Base-by-base conservation (phyloP, 2,113 vertebrate genomes). In the Montifringilla adamsi region DNA sequence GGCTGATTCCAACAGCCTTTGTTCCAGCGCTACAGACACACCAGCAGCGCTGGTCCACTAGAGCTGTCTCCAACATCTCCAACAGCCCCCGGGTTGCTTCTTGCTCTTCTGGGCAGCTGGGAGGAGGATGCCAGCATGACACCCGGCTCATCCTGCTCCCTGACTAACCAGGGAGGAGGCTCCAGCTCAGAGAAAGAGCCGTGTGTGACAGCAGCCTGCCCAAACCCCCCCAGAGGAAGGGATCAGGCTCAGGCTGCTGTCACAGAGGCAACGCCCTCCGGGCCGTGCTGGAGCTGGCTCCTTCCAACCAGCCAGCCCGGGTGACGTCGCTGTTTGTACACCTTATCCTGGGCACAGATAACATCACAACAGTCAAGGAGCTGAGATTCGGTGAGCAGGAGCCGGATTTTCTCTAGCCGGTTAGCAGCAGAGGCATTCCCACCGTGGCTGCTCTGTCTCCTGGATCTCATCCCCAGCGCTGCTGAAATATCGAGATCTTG, bases 1-100 rank as follows among this genome's bases (percentile, higher is more conserved):
- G 70, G 90, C 90, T 86, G 87, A 46, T 87, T 88, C 90, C 92
- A 82, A 30, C 90, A 93, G 93, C 90, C 92, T 93, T 93, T 94
- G 93, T 93, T 80, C 7, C 0, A 76, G 81, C 4, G 43, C 58
- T 41, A 24, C 79, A 52, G 70, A 49, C 70, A 10, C 78, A 14
- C 43, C 16, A 74, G 60, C 70, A 78, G 60, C 28, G 9, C 77
- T 1, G 47, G 60, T 30, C 88, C 47, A 5, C 2, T 0, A 52
- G 74, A 59, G 75, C 33, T 15, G 72, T 70, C 79, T 12, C 44
- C 84, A 87, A 16, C 84, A 21, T 49, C 75, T 56, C 87, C 73
- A 26, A 15, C 67, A 74, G 72, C 67, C 59, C 15, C 77, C 5
- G 15, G 35, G 18, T 35, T 1, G 1, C 56, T 63, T 22, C 73